A percentile compares a stretch with the other conserved stretches of the same genome.
phyloP scores from a whole-genome alignment of 1,140 invertebrate species.

The Drosophila neocordata region DNA sequence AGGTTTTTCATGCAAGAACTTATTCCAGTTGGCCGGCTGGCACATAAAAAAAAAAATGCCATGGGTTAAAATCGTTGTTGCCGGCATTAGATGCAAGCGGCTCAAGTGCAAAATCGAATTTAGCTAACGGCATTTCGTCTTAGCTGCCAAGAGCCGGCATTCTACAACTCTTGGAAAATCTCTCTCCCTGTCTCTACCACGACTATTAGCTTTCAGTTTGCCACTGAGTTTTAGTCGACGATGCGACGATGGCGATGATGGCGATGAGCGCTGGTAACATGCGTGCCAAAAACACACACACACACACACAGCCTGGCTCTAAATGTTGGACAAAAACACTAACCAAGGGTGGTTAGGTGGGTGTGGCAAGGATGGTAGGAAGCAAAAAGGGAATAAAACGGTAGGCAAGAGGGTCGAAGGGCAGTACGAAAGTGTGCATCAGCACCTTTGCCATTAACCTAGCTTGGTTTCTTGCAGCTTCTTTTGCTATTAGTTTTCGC shows the following conservation, averaged over 20 bases:
- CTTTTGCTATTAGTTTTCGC: conserved; percentile 74
- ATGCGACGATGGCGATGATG: conserved; percentile 64
- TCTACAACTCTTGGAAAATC: neutral
- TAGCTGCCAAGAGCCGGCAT: conserved; percentile 57
- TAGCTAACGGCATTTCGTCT: conserved; percentile 74
- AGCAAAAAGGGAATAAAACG: neutral
- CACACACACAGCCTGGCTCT: conserved; percentile 2
- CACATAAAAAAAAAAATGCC: conserved; percentile 20
- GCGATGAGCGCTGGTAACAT: conserved; percentile 73
- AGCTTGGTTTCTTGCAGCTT: conserved; percentile 33
- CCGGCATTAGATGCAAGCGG: conserved; percentile 74
- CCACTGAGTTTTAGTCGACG: conserved; percentile 20
- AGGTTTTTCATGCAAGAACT: conserved; percentile 43
- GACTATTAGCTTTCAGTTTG: conserved; percentile 12
- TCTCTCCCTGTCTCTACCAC: neutral
- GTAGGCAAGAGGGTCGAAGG: neutral
- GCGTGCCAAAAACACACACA: conserved; percentile 70
- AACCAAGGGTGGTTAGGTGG: neutral
- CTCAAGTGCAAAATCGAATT: conserved; percentile 80
- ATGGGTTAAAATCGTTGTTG: conserved; percentile 48
- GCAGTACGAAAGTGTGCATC: conserved; percentile 43
- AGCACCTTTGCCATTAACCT: conserved; percentile 77
- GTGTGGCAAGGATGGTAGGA: neutral
- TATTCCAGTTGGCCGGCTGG: conserved; percentile 52
- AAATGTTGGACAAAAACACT: conserved; percentile 24